phyloP scores from a whole-genome alignment of 2,888 invertebrate species.

The Sepiola atlantica region DNA sequence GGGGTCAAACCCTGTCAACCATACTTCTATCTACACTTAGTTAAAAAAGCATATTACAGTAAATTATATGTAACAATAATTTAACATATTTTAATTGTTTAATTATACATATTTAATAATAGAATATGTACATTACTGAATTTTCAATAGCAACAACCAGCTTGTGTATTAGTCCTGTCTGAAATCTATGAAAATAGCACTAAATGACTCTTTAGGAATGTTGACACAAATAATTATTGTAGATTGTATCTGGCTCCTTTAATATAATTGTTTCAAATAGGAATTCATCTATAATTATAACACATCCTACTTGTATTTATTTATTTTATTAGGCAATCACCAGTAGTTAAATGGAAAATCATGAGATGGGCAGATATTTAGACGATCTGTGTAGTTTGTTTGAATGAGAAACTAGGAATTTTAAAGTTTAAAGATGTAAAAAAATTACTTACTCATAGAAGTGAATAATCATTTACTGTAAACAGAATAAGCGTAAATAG shows the following conservation, averaged over 20 bases:
- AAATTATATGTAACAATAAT: neutral
- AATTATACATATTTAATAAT: neutral
- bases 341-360: too few relatives aligned
- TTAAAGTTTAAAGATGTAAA: too few relatives aligned
- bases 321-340: neutral
- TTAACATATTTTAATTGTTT: neutral
- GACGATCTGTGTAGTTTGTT: too few relatives aligned
- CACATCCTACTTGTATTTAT: neutral
- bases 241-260: neutral
- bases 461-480: too few relatives aligned
- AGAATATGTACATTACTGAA: conserved; percentile 3
- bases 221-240: neutral
- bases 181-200: neutral
- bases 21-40: too few relatives aligned
- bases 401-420: too few relatives aligned
- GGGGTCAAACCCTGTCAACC: too few relatives aligned
- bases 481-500: too few relatives aligned
- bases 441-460: too few relatives aligned
- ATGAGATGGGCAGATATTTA: too few relatives aligned
- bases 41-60: too few relatives aligned
- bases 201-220: neutral
- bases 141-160: neutral
- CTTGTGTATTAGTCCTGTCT: neutral
- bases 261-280: neutral
- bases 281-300: neutral